Conservation (phyloP, 2,113 vertebrate species). For the Ictalurus punctatus region DNA sequence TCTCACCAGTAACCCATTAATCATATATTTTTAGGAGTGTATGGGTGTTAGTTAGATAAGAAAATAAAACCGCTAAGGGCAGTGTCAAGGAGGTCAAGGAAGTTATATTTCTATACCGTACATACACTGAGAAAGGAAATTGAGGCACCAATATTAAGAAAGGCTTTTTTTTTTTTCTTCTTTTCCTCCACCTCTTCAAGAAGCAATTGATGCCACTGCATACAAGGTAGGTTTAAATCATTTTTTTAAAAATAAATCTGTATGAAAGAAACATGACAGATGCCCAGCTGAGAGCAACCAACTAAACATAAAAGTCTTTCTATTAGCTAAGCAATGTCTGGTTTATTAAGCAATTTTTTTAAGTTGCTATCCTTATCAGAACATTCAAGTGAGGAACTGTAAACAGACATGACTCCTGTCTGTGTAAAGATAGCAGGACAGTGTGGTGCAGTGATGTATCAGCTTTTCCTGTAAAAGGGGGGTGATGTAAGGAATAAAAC, state of each 20-base stretch:
- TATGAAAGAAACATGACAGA: neutral
- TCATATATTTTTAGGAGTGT: neutral
- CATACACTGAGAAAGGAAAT: neutral
- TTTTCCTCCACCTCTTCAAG: neutral
- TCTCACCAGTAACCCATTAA: neutral
- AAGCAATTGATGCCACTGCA: neutral
- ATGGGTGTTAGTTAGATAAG: neutral
- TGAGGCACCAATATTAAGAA: neutral
- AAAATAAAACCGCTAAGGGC: neutral
- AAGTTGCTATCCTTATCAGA: neutral
- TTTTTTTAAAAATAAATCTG: neutral
- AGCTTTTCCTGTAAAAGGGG: neutral
- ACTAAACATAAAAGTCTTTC: neutral
- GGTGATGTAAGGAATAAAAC: neutral
- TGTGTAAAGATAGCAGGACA: neutral
- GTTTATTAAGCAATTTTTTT: neutral
- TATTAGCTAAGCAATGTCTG: neutral
- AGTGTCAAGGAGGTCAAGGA: neutral
- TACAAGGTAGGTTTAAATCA: neutral
- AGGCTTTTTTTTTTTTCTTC: neutral
- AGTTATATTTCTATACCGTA: neutral
- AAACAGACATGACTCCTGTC: neutral
- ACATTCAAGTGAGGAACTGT: neutral
- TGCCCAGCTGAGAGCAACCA: neutral
- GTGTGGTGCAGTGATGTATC: constrained; percentile 9